These are phyloP conservation scores for Cygnus olor DNA, from an alignment of 2,797 vertebrate genomes.

Conservation along the genomic window DNA sequence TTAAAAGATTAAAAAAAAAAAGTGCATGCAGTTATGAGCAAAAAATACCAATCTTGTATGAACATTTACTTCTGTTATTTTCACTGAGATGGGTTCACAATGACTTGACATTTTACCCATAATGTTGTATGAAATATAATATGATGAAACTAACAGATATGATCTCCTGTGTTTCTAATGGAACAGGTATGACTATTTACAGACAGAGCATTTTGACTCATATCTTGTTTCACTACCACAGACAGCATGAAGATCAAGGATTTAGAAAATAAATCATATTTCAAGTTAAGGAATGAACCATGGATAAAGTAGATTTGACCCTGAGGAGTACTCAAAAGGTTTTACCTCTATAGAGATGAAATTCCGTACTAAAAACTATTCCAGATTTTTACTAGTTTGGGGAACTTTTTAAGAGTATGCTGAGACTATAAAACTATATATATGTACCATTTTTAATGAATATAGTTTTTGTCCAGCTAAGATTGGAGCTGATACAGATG, in stretches of 20 bases:
- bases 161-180: background rate
- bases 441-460: background rate
- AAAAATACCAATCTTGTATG: background rate
- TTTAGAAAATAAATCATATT: background rate
- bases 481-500: background rate
- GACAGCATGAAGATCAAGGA: background rate
- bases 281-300: background rate
- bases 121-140: background rate
- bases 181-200: background rate
- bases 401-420: background rate
- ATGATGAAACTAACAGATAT: background rate
- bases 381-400: background rate
- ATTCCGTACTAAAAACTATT: background rate
- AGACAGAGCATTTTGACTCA: background rate
- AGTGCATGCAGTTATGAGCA: background rate
- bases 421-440: background rate
- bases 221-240: background rate
- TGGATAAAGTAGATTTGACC: background rate
- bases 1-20: background rate
- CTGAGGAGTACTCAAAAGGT: background rate
- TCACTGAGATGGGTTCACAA: background rate
- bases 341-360: background rate
- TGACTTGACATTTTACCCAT: background rate
- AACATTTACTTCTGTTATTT: background rate
- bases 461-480: background rate